Conservation (phyloP, 2,113 vertebrate genomes). For the Xiphophorus hellerii region DNA sequence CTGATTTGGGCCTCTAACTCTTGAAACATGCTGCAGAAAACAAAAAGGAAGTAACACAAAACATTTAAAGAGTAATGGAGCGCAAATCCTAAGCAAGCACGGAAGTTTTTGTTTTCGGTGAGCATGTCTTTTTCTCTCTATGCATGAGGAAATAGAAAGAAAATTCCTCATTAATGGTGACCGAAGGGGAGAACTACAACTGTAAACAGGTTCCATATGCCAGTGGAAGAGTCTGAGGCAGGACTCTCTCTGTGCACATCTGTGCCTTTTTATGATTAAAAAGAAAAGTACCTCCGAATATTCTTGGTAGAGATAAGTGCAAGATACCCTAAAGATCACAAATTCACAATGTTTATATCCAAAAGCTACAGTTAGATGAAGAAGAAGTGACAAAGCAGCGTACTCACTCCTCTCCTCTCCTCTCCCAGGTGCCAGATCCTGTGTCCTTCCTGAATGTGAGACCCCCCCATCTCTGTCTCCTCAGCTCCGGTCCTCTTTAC, state of each 20-base stretch:
- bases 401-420: slow-evolving; percentile 65
- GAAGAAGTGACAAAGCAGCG: slow-evolving; percentile 25
- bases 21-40: slow-evolving; percentile 6
- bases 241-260: slow-evolving; percentile 27
- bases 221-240: slow-evolving; percentile 46
- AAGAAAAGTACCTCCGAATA: background rate
- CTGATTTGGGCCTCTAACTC: slow-evolving; percentile 27
- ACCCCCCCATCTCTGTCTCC: slow-evolving; percentile 49
- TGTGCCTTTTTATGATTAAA: slow-evolving; percentile 23
- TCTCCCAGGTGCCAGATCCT: slow-evolving; percentile 36
- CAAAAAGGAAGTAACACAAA: slow-evolving; percentile 30
- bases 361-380: background rate
- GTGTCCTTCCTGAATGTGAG: slow-evolving; percentile 49
- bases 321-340: background rate
- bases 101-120: background rate
- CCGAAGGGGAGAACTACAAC: slow-evolving; percentile 54
- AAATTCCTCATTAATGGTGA: slow-evolving; percentile 66
- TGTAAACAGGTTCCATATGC: slow-evolving; percentile 70
- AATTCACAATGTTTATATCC: background rate
- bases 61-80: background rate
- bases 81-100: slow-evolving; percentile 6
- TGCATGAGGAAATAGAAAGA: slow-evolving; percentile 39
- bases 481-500: slow-evolving; percentile 34
- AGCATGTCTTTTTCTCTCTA: background rate
- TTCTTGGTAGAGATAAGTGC: background rate